Conservation (phyloP, 1,140 invertebrate species). For the Ectropis grisescens region DNA sequence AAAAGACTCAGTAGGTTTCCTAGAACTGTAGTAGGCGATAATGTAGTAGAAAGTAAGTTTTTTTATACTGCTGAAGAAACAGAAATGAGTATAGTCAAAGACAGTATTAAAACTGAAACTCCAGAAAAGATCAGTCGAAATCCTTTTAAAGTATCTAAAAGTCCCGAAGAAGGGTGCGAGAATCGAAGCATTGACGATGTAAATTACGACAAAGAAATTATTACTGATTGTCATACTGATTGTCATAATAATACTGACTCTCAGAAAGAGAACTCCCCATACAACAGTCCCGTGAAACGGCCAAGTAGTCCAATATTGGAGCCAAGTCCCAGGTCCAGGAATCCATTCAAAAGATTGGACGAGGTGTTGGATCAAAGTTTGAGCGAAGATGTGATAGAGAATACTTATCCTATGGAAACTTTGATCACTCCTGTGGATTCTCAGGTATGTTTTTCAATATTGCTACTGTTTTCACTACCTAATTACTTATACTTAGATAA, state of each 20-base stretch:
- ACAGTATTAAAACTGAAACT: conserved; percentile 23
- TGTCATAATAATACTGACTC: conserved; percentile 6
- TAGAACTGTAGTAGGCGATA: conserved; percentile 47
- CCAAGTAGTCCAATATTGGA: conserved; percentile 33
- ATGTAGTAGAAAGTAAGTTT: conserved; percentile 60
- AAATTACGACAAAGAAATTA: too few relatives aligned
- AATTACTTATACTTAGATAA: too few relatives aligned
- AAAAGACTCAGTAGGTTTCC: conserved; percentile 56
- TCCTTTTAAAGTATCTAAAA: conserved; percentile 17
- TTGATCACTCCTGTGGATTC: conserved; percentile 34
- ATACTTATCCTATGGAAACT: conserved; percentile 39
- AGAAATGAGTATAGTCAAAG: conserved; percentile 4
- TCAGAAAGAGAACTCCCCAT: conserved; percentile 34
- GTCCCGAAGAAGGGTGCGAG: conserved; percentile 20
- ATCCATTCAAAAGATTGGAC: conserved; percentile 17
- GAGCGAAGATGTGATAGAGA: conserved; percentile 43
- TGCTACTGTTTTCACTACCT: too few relatives aligned
- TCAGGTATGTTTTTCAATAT: conserved; percentile 22
- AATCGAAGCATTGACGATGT: too few relatives aligned
- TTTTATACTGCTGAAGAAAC: conserved; percentile 21
- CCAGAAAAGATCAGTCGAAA: conserved; percentile 22
- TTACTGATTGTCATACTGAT: too few relatives aligned
- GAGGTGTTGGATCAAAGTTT: background rate
- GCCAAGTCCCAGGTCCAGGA: conserved; percentile 23
- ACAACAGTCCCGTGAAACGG: conserved; percentile 22